Percentiles rank a stretch among this genome's conserved stretches.
Conservation (phyloP, 2,113 vertebrate genomes). For the Danionella cerebrum region DNA sequence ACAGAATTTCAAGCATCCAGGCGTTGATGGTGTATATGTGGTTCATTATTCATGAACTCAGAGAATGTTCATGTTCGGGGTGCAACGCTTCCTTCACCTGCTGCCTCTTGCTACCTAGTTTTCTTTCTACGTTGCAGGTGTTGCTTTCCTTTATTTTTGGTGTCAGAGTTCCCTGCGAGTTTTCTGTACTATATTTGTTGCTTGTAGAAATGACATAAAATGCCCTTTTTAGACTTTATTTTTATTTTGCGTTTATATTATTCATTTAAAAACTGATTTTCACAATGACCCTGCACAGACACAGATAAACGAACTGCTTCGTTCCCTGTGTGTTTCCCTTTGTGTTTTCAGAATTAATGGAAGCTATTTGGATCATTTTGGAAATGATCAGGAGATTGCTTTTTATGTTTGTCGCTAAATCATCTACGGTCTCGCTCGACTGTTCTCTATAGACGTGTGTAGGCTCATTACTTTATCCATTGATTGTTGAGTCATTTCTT, state of each 20-base stretch:
- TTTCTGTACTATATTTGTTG: neutral
- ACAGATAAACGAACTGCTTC: neutral
- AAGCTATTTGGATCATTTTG: neutral
- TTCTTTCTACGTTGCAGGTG: neutral
- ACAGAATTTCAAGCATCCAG: neutral
- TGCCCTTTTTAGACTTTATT: too few relatives aligned
- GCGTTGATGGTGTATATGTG: neutral
- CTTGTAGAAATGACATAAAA: too few relatives aligned
- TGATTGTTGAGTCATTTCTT: too few relatives aligned
- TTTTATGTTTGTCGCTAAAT: slow-evolving; percentile 13
- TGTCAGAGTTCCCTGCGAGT: too few relatives aligned
- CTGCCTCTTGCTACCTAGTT: neutral
- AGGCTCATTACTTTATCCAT: neutral
- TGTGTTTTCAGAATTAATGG: slow-evolving; percentile 22
- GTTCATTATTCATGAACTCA: slow-evolving; percentile 31
- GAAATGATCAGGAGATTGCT: slow-evolving; percentile 12
- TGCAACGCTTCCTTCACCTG: neutral
- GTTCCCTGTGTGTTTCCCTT: neutral
- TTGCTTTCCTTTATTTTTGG: too few relatives aligned
- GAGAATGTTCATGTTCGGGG: slow-evolving; percentile 1
- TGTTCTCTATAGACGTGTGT: neutral
- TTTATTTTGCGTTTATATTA: too few relatives aligned
- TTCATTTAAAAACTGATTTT: too few relatives aligned
- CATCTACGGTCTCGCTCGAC: slow-evolving; percentile 2
- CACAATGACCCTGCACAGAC: too few relatives aligned